These are phyloP conservation scores for Amphimallon solstitiale DNA, from an alignment of 2,888 invertebrate genomes.

Conservation along the genomic window DNA sequence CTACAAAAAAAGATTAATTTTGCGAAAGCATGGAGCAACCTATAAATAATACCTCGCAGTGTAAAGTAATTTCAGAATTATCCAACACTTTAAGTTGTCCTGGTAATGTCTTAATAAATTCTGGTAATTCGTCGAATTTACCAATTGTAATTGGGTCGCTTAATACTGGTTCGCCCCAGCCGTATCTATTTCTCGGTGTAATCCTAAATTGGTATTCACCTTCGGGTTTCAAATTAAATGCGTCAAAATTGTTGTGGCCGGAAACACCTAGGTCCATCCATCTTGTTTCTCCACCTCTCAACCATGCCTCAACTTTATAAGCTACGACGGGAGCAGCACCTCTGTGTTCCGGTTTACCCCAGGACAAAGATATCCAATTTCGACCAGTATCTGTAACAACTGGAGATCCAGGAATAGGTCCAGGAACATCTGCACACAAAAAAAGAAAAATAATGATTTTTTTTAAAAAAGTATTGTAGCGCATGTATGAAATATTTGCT, in stretches of 20 bases:
- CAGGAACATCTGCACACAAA: constrained; percentile 90
- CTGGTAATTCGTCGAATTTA: constrained; percentile 76
- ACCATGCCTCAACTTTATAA: constrained; percentile 85
- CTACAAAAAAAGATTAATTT: constrained; percentile 45
- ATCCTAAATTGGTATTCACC: constrained; percentile 88
- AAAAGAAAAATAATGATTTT: too few species aligned
- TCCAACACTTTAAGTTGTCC: constrained; percentile 81
- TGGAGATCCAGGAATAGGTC: constrained; percentile 80
- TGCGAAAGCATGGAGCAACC: neutral
- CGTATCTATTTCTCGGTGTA: constrained; percentile 88
- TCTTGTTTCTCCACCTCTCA: constrained; percentile 79
- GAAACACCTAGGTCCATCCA: constrained; percentile 86
- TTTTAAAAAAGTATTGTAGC: neutral
- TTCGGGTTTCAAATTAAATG: constrained; percentile 82
- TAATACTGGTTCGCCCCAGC: constrained; percentile 85
- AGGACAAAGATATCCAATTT: constrained; percentile 85
- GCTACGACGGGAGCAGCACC: constrained; percentile 82
- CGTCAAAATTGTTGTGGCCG: constrained; percentile 82
- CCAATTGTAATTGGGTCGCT: constrained; percentile 73
- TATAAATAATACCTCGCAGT: constrained; percentile 71
- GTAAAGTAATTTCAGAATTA: constrained; percentile 73
- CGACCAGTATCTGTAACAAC: constrained; percentile 82
- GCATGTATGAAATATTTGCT: too few species aligned
- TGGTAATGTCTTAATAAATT: constrained; percentile 79
- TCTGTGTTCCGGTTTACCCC: constrained; percentile 78